phyloP scores from a whole-genome alignment of 2,113 vertebrate genomes.

The Anhinga rufa region DNA sequence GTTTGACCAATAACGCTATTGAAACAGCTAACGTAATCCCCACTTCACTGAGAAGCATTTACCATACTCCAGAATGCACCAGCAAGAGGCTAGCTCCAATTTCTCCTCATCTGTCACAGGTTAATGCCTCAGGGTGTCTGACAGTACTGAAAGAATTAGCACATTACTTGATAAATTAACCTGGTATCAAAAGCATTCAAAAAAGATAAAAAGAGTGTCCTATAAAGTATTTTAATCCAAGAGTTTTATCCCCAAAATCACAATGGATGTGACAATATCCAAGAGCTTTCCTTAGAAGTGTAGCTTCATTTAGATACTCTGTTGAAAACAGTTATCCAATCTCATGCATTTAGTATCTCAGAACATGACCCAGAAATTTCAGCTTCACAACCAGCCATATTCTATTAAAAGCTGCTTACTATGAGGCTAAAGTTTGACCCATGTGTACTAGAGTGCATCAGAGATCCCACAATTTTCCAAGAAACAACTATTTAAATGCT shows the following conservation, averaged over 20 bases:
- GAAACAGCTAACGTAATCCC: not conserved
- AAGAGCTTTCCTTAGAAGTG: not conserved
- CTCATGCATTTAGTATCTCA: not conserved
- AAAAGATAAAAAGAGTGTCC: not conserved
- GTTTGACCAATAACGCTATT: not conserved
- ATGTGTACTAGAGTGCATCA: rapidly evolving
- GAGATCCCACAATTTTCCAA: not conserved
- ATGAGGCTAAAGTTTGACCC: not conserved
- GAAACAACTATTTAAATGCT: not conserved
- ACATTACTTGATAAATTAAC: not conserved
- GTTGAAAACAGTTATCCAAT: not conserved
- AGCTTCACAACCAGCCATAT: not conserved
- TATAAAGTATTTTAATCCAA: not conserved
- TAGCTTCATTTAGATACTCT: not conserved
- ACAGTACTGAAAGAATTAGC: not conserved
- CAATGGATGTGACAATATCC: not conserved
- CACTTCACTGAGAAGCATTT: not conserved
- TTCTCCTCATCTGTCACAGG: not conserved
- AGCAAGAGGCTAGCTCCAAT: not conserved
- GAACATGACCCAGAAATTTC: not conserved
- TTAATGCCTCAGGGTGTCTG: not conserved
- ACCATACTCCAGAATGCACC: not conserved
- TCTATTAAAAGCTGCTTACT: not conserved
- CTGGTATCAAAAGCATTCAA: not conserved
- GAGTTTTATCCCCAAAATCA: not conserved